phyloP scores from a whole-genome alignment of 2,797 vertebrate species.

The Scyliorhinus canicula region DNA sequence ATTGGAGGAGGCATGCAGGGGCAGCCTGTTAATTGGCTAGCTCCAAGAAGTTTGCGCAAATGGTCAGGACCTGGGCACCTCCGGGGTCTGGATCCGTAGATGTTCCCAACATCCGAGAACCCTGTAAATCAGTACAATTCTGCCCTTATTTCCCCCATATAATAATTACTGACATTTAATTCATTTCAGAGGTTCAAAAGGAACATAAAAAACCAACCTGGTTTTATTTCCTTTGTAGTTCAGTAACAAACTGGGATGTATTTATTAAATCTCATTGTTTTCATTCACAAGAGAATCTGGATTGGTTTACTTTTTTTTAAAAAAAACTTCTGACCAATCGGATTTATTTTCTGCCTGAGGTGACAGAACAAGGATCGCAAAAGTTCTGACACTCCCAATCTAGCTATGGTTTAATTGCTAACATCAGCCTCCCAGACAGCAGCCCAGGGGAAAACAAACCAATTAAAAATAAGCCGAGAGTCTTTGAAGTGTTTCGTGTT shows the following conservation, averaged over 20 bases:
- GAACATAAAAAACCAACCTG: neutral
- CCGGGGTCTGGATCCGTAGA: no score
- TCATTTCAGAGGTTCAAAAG: neutral
- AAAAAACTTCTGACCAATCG: neutral
- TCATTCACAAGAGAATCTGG: neutral
- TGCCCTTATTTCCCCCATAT: neutral
- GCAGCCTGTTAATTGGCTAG: no score
- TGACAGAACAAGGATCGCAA: neutral
- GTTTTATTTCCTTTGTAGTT: neutral
- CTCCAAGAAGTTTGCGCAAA: no score
- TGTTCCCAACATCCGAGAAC: no score
- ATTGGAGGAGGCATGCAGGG: no score
- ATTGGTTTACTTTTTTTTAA: neutral
- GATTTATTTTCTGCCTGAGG: neutral
- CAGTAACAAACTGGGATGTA: neutral
- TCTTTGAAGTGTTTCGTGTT: neutral
- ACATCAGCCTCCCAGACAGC: neutral
- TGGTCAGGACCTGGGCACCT: no score
- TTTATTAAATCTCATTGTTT: neutral
- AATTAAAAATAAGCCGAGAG: neutral
- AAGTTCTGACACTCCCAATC: neutral
- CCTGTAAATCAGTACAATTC: no score
- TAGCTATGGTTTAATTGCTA: neutral
- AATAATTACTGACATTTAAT: neutral
- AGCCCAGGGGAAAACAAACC: neutral